Conservation (phyloP, 2,797 vertebrate species). For the Helicolenus hilgendorfi region DNA sequence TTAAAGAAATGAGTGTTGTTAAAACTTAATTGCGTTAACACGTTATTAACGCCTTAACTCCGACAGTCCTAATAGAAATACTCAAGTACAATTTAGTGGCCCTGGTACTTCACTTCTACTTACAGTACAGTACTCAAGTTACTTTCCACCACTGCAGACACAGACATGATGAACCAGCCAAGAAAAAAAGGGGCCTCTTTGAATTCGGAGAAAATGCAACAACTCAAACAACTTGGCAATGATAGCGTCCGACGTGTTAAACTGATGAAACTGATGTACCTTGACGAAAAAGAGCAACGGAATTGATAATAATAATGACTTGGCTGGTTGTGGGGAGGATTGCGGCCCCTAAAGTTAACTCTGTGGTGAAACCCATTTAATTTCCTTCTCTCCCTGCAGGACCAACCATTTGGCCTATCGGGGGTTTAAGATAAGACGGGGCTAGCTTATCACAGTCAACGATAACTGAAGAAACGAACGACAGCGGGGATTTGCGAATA, state of each 20-base stretch:
- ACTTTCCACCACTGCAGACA: neutral
- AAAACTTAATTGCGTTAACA: too few relatives aligned
- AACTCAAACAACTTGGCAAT: constrained; percentile 7
- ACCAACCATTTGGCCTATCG: constrained; percentile 80
- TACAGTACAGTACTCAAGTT: neutral
- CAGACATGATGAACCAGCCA: neutral
- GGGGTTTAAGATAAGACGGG: constrained; percentile 87
- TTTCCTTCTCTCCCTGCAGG: constrained; percentile 72
- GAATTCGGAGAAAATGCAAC: neutral
- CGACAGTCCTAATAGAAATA: neutral
- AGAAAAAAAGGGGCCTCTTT: neutral
- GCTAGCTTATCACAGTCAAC: constrained; percentile 84
- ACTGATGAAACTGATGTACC: constrained; percentile 58
- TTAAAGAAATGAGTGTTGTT: too few relatives aligned
- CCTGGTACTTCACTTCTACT: neutral
- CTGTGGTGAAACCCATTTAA: constrained; percentile 78
- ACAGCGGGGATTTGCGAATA: constrained; percentile 81
- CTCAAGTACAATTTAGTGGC: neutral
- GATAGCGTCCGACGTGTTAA: constrained; percentile 43
- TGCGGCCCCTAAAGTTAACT: constrained; percentile 65
- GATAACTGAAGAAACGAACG: constrained; percentile 82
- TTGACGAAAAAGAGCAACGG: constrained; percentile 30
- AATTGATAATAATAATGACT: constrained; percentile 81
- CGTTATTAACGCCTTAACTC: too few relatives aligned
- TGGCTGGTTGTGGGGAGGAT: constrained; percentile 51